Conservation (phyloP, 64 coral and sea anemone species). For the Anthopleura sola region DNA sequence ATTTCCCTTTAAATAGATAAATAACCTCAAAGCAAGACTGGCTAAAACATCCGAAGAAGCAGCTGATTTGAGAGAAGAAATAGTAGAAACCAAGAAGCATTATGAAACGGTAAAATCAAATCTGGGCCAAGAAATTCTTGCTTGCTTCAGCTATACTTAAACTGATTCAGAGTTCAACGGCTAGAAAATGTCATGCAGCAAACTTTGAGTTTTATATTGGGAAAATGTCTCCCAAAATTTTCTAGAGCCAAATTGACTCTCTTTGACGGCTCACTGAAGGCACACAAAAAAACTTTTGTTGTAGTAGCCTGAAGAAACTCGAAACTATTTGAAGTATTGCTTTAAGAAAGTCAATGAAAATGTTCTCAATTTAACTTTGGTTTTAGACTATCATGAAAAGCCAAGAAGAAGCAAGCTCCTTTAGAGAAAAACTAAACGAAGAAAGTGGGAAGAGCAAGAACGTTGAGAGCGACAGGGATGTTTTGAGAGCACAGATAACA, state of each 20-base stretch:
- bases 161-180: no score
- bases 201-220: no score
- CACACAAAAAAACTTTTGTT: no score
- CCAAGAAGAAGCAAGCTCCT: slow-evolving; percentile 48
- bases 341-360: slow-evolving; percentile 31
- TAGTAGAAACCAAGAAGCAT: slow-evolving; percentile 54
- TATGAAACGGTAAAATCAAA: slow-evolving; percentile 39
- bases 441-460: slow-evolving; percentile 59
- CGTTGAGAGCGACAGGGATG: slow-evolving; percentile 68
- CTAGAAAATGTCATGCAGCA: no score
- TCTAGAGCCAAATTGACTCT: no score
- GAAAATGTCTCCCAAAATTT: no score
- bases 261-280: no score
- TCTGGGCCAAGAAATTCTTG: no score
- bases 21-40: slow-evolving; percentile 66
- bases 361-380: background rate
- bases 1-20: slow-evolving; percentile 31
- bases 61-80: slow-evolving; percentile 55
- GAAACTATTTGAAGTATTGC: no score
- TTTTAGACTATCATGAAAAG: slow-evolving; percentile 8
- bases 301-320: no score
- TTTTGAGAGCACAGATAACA: slow-evolving; percentile 60
- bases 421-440: slow-evolving; percentile 59
- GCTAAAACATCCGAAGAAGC: slow-evolving; percentile 49
- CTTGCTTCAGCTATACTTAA: no score